Conservation (phyloP, 2,797 vertebrate genomes). For the Pseudocheirus occidentalis region DNA sequence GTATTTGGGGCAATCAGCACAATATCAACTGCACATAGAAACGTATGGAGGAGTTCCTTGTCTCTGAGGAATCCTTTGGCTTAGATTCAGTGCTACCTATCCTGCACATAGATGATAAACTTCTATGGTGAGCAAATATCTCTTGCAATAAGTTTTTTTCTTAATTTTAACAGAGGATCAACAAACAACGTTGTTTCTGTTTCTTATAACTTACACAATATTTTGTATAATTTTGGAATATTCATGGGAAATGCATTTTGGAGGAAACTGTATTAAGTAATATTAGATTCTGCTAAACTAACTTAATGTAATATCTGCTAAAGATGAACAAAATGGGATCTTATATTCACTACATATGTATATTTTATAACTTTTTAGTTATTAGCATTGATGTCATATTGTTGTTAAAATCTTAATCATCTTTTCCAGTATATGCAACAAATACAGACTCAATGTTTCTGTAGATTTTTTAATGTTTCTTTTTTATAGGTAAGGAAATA, state of each 20-base stretch:
- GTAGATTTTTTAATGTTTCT: neutral
- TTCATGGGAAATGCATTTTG: no score
- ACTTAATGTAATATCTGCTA: no score
- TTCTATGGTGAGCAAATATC: neutral
- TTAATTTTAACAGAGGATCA: neutral
- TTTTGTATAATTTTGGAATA: no score
- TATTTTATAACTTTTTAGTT: no score
- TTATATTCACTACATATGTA: no score
- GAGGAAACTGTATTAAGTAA: no score
- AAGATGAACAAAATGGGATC: no score
- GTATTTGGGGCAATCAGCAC: neutral
- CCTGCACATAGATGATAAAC: neutral
- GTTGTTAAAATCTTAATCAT: neutral
- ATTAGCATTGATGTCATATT: no score
- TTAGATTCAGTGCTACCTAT: neutral
- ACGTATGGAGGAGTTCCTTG: neutral
- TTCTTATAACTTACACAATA: no score
- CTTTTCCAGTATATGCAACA: neutral
- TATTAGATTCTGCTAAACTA: no score
- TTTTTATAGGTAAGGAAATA: neutral
- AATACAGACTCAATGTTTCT: neutral
- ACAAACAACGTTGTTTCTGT: no score
- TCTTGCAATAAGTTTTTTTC: neutral
- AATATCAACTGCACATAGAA: neutral
- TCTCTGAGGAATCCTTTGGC: neutral